Evolutionary conservation across 2,797 vertebrate species (phyloP).

Genomic region (Myiotriccus ornatus): DNA sequence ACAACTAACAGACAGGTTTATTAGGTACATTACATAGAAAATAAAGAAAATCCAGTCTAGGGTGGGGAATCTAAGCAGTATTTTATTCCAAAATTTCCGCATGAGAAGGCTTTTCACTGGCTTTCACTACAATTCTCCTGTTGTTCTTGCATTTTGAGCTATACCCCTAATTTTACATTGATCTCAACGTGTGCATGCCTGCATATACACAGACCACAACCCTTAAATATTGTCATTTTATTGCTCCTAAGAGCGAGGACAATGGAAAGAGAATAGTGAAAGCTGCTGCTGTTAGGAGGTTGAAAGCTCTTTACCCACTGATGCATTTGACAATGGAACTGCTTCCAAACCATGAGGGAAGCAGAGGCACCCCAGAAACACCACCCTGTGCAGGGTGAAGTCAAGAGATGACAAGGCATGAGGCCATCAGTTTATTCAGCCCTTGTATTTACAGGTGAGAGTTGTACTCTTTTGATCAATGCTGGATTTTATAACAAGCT

Average conservation of each 20-base stretch:
- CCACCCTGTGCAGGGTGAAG: neutral
- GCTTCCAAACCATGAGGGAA: neutral
- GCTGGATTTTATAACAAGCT: neutral
- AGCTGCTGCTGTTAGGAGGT: neutral
- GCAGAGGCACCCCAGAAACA: neutral
- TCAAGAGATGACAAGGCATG: neutral
- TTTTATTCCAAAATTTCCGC: neutral
- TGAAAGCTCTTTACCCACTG: neutral
- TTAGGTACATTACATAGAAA: neutral
- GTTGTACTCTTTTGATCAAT: neutral
- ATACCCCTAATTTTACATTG: neutral
- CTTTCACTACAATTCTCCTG: neutral
- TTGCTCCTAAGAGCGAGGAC: neutral
- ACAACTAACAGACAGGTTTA: neutral
- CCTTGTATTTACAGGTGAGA: slow-evolving; percentile 9
- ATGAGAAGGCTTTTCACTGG: neutral
- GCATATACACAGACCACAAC: neutral
- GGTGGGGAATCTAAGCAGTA: neutral
- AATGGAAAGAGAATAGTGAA: neutral
- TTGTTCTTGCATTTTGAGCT: neutral
- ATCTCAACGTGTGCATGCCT: neutral
- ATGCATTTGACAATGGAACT: neutral
- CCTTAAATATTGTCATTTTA: neutral
- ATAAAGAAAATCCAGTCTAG: neutral
- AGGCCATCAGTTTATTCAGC: neutral